Conservation (phyloP, 2,113 vertebrate genomes). For the Prunella fulvescens region DNA sequence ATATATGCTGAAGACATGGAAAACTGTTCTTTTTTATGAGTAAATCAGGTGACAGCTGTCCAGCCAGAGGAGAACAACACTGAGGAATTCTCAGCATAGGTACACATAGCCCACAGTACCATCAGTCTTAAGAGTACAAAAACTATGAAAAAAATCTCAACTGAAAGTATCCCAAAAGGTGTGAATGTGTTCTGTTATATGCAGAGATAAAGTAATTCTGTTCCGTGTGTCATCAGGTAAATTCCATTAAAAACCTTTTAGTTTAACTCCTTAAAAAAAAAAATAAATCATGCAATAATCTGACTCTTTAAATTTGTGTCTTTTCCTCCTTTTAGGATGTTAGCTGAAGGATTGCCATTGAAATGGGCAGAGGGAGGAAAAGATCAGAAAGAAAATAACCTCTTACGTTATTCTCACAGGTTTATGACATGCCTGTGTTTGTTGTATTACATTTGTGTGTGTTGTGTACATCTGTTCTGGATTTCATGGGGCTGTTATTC, state of each 20-base stretch:
- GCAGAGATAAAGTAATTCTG: not conserved
- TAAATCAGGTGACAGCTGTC: not conserved
- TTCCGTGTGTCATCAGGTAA: not conserved
- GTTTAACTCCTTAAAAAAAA: not conserved
- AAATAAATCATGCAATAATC: not conserved
- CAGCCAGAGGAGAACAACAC: not conserved
- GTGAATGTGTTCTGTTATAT: not conserved
- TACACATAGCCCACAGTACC: fast-evolving
- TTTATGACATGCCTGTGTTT: not conserved
- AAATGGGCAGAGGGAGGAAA: not conserved
- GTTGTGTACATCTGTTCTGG: not conserved
- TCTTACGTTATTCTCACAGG: not conserved
- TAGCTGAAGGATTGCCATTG: not conserved
- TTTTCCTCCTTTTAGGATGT: not conserved
- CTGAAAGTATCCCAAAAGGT: not conserved
- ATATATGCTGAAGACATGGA: not conserved
- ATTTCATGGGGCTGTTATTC: not conserved
- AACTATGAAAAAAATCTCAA: not conserved
- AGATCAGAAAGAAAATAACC: not conserved
- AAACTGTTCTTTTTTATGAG: not conserved
- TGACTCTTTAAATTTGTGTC: not conserved
- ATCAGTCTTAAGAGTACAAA: not conserved
- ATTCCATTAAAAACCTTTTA: not conserved
- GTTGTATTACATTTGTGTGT: not conserved
- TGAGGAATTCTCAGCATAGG: not conserved